phyloP scores from a whole-genome alignment of 2,888 invertebrate species.

The Trachelus tabidus region DNA sequence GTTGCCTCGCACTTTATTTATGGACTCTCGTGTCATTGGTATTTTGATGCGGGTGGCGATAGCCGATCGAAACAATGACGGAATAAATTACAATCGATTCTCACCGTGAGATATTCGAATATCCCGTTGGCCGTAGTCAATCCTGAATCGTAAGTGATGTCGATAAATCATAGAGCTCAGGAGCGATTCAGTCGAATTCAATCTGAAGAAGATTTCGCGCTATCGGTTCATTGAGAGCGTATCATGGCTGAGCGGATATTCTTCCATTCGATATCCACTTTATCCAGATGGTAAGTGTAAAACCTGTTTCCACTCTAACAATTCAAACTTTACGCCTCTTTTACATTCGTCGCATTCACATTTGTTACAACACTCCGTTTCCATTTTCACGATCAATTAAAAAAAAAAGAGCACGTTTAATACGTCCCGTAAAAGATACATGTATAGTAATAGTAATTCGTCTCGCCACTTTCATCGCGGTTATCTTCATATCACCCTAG shows the following conservation, averaged over 20 bases:
- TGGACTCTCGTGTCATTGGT: conserved; percentile 19
- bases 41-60: conserved; percentile 15
- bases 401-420: too few species aligned
- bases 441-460: not conserved
- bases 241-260: not conserved
- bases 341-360: not conserved
- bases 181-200: not conserved
- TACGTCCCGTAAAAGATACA: too few species aligned
- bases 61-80: not conserved
- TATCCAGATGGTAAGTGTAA: not conserved
- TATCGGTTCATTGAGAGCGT: not conserved
- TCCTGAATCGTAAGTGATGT: not conserved
- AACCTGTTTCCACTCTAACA: not conserved
- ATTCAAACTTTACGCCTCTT: not conserved
- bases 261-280: not conserved
- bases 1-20: conserved; percentile 15
- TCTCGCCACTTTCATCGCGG: not conserved
- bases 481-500: not conserved
- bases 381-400: not conserved
- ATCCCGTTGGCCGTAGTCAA: not conserved
- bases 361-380: not conserved
- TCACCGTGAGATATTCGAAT: not conserved
- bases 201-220: not conserved
- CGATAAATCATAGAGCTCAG: not conserved
- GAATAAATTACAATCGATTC: not conserved